A percentile compares a stretch with the other conserved stretches of the same genome.
These are phyloP conservation scores for Ispidina lecontei DNA, from an alignment of 2,797 vertebrate genomes.

Conservation along the genomic window DNA sequence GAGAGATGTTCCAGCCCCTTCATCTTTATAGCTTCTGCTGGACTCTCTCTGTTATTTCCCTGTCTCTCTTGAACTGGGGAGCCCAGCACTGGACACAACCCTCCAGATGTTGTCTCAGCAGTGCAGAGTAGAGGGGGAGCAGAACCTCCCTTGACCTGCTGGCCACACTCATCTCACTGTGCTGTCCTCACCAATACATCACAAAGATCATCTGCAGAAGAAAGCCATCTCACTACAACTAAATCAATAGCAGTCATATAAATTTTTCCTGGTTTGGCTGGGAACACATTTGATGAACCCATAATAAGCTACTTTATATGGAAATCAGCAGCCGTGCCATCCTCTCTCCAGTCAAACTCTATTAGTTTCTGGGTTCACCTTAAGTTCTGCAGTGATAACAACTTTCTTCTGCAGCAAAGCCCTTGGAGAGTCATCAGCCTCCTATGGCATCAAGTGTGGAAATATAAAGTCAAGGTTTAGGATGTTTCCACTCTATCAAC, in stretches of 20 bases:
- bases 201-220: neutral
- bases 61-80: no score
- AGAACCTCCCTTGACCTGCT: no score
- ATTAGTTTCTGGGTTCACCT: neutral
- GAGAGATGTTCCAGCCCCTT: no score
- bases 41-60: no score
- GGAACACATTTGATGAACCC: neutral
- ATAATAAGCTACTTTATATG: conserved; percentile 38
- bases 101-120: no score
- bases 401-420: neutral
- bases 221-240: neutral
- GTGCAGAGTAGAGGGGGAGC: no score
- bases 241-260: neutral
- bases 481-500: neutral
- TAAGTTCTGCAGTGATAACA: neutral
- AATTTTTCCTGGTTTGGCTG: neutral
- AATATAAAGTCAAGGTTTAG: conserved; percentile 8
- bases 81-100: no score
- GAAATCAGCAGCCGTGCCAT: neutral
- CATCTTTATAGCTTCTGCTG: no score
- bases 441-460: neutral
- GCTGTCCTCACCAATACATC: neutral
- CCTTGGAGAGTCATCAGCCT: neutral
- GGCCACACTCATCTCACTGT: no score
- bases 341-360: neutral